Conservation (phyloP, 2,797 vertebrate genomes). For the Typhlichthys subterraneus region DNA sequence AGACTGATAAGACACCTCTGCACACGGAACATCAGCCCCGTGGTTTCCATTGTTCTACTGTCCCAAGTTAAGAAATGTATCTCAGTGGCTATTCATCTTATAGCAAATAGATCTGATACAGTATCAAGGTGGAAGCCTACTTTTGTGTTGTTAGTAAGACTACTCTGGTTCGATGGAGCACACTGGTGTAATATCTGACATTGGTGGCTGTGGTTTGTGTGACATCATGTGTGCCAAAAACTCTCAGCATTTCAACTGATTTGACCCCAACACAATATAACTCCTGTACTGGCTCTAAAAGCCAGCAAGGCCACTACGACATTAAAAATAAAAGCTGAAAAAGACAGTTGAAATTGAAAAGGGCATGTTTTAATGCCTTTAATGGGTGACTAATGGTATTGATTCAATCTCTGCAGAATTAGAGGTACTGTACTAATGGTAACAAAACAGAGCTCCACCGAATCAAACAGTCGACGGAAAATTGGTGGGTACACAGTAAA, state of each 20-base stretch:
- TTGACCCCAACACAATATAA: neutral
- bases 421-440: constrained; percentile 42
- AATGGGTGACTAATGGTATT: constrained; percentile 63
- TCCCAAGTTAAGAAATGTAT: constrained; percentile 43
- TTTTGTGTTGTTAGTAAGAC: neutral
- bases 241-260: neutral
- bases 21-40: constrained; percentile 58
- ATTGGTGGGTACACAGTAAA: constrained; percentile 26
- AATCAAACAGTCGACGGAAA: constrained; percentile 39
- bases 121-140: too few relatives aligned
- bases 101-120: too few relatives aligned
- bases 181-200: neutral
- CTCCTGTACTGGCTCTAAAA: constrained; percentile 1
- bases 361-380: constrained; percentile 49
- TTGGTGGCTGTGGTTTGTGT: too few relatives aligned
- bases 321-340: too few relatives aligned
- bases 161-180: neutral
- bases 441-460: constrained; percentile 24
- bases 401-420: constrained; percentile 57
- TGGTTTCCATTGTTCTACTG: constrained; percentile 48
- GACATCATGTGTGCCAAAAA: too few relatives aligned
- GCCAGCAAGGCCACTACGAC: neutral
- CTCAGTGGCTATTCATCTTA: neutral
- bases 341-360: constrained; percentile 36
- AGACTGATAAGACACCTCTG: constrained; percentile 69